These are phyloP conservation scores for Threskiornis aethiopicus DNA, from an alignment of 2,797 vertebrate species.

Conservation along the genomic window DNA sequence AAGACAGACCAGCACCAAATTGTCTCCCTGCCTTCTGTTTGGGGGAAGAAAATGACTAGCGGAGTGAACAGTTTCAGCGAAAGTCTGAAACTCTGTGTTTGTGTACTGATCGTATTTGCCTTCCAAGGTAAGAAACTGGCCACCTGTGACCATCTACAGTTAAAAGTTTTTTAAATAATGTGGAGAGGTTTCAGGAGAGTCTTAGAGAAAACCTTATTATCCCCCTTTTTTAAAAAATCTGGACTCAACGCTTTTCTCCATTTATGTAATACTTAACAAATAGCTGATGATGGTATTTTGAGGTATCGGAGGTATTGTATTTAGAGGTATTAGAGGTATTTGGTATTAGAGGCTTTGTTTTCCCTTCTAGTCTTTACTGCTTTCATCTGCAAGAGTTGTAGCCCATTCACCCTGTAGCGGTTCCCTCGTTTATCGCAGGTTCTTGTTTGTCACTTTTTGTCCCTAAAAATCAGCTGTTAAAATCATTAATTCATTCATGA, in stretches of 20 bases:
- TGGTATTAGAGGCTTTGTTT: neutral
- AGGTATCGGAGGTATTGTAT: too few species aligned
- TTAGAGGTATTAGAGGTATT: too few species aligned
- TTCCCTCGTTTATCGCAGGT: accelerated
- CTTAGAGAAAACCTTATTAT: neutral
- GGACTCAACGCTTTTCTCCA: neutral
- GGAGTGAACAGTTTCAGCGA: neutral
- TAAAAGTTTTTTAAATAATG: neutral
- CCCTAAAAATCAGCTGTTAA: neutral
- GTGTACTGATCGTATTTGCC: neutral
- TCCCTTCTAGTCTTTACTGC: neutral
- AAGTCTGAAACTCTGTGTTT: neutral
- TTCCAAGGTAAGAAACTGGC: neutral
- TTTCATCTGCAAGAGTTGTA: neutral
- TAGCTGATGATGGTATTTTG: neutral
- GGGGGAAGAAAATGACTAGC: neutral
- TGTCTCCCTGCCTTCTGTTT: neutral
- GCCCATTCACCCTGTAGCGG: neutral
- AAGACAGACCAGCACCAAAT: neutral
- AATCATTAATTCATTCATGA: neutral
- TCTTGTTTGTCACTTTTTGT: neutral
- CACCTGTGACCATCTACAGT: neutral
- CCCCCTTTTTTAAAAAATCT: neutral
- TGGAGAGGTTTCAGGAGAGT: neutral
- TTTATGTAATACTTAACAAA: neutral